A percentile compares a stretch with the other conserved stretches of the same genome.
These are phyloP conservation scores for Trisateles emortualis DNA, from an alignment of 2,888 invertebrate genomes.

Conservation along the genomic window DNA sequence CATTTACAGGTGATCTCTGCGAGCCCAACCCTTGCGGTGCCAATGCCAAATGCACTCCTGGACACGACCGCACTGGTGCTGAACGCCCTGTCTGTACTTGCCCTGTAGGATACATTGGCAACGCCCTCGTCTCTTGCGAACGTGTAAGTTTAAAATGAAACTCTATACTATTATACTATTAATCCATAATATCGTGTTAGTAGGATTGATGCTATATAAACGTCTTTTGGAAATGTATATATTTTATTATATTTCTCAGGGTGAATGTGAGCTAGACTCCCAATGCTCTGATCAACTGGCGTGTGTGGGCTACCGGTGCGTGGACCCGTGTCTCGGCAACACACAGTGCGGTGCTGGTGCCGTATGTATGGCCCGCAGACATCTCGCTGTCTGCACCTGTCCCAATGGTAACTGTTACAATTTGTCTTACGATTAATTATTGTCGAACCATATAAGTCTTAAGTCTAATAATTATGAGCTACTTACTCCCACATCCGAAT, in stretches of 20 bases:
- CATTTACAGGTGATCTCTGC: slow-evolving; percentile 90
- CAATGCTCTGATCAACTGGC: slow-evolving; percentile 92
- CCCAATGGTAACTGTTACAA: slow-evolving; percentile 83
- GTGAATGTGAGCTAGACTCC: slow-evolving; percentile 92
- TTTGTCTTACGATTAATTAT: too few species aligned
- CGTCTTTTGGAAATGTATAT: not conserved
- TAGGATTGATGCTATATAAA: too few species aligned
- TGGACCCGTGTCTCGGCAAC: slow-evolving; percentile 91
- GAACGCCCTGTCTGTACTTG: slow-evolving; percentile 96
- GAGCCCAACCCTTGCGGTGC: slow-evolving; percentile 95
- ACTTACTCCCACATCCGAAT: too few species aligned
- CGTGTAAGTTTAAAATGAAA: slow-evolving; percentile 69
- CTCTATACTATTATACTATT: not conserved
- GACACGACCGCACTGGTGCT: slow-evolving; percentile 92
- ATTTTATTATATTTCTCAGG: slow-evolving; percentile 79
- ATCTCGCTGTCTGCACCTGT: slow-evolving; percentile 94
- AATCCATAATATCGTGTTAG: too few species aligned
- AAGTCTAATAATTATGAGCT: too few species aligned
- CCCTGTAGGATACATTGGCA: slow-evolving; percentile 91
- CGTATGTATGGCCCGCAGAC: slow-evolving; percentile 91
- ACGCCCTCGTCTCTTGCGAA: slow-evolving; percentile 90
- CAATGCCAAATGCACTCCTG: slow-evolving; percentile 93
- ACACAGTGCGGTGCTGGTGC: slow-evolving; percentile 92
- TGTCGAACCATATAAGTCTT: too few species aligned
- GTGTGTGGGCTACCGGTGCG: slow-evolving; percentile 92